Evolutionary conservation across 2,113 vertebrate genomes (phyloP), one percentile per base, ranked within the genome.

Genomic region (Laterallus jamaicensis): DNA sequence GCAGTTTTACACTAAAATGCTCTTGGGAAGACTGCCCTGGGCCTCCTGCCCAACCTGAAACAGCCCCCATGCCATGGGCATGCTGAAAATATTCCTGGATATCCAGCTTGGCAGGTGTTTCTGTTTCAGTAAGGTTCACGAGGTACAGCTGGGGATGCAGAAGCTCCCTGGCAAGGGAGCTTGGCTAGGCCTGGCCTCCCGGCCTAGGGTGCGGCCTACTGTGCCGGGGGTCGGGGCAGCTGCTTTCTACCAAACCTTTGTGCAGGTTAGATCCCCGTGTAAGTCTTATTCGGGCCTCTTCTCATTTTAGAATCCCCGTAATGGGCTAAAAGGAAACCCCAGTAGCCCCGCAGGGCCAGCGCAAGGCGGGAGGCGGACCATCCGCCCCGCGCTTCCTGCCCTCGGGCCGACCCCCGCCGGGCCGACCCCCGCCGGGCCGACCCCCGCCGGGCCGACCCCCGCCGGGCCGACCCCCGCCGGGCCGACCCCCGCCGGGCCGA

Each of bases 231-330:
- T 8, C 3, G 2, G 54, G 26, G 29, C 15, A 12, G 9, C 19
- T 4, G 22, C 3, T 22, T 21, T 37, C 39, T 13, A 4, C 8
- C 1, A 8, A 10, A 5, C 24, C 47, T 5, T 2, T 4, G 21
- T 4, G 74, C 11, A 19, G 5, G 9, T 4, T 0, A 62, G 5
- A 15, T 20, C 15, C 10, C 64, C 5, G 0, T 0, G 3, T 5
- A 10, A 4, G 8, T 28, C 31, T 31, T 29, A 10, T 2, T 4
- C 1, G 2, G 4, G 3, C 11, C 10, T 15, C 12, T 14, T 15
- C 32, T 6, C 13, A 0, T 3, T 6, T 17, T 6, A 6, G 16
- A n/a, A 11, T 5, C 35, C 50, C 3, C 25, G 0, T 2, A 9
- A 3, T 9, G 25, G 1, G 1, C 31, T 13, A 39, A 21, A 12